Evolutionary conservation across 1,140 invertebrate species (phyloP).

Genomic region (Parapsyche elsis): DNA sequence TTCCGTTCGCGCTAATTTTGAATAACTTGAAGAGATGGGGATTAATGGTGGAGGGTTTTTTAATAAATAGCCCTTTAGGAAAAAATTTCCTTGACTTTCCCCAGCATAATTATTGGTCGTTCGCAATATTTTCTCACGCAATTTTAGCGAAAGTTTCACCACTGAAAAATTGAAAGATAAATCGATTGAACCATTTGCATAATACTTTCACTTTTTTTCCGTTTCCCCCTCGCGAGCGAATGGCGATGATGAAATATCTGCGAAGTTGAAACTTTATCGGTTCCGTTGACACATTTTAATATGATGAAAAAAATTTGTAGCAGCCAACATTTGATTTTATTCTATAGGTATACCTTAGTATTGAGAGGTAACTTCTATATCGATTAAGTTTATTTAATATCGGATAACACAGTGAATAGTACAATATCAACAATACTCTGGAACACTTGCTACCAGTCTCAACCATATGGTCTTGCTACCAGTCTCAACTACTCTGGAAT

Average conservation of each 20-base stretch:
- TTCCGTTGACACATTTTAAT: background rate
- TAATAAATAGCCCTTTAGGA: conserved; percentile 7
- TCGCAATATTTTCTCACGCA: background rate
- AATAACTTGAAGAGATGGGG: background rate
- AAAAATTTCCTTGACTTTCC: background rate
- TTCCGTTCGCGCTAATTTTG: background rate
- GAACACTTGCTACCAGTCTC: too few relatives aligned
- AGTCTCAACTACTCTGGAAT: too few relatives aligned
- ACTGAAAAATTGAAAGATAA: conserved; percentile 28
- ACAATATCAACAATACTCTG: too few relatives aligned
- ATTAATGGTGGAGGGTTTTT: background rate
- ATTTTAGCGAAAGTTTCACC: background rate
- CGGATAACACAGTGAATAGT: too few relatives aligned
- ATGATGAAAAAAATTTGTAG: too few relatives aligned
- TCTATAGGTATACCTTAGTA: too few relatives aligned
- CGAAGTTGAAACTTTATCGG: conserved; percentile 15
- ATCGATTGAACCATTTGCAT: conserved; percentile 10
- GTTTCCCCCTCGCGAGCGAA: background rate
- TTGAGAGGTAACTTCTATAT: too few relatives aligned
- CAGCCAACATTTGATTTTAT: too few relatives aligned
- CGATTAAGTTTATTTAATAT: too few relatives aligned
- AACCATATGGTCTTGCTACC: too few relatives aligned
- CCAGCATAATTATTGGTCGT: background rate
- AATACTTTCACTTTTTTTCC: conserved; percentile 15
- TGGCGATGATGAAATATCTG: conserved; percentile 11